phyloP scores from a whole-genome alignment of 2,888 invertebrate species.

The Eucera pruinosa region DNA sequence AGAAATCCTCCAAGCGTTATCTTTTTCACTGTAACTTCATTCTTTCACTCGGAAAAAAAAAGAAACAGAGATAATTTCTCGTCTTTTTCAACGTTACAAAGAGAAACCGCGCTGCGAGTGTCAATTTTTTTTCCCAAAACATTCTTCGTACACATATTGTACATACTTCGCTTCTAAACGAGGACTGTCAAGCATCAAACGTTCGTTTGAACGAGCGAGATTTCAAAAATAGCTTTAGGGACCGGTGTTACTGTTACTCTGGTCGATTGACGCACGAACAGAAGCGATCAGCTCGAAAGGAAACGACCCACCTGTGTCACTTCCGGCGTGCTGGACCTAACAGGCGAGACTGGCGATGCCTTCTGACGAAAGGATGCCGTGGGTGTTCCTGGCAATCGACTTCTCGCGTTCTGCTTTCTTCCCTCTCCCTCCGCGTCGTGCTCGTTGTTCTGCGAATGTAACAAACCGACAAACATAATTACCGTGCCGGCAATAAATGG shows the following conservation, averaged over 20 bases:
- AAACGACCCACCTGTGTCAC: slow-evolving; percentile 83
- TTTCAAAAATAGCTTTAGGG: neutral
- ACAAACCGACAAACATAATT: no score
- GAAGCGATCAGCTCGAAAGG: neutral
- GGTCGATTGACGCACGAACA: neutral
- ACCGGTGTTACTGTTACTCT: neutral
- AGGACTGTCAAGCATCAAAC: neutral
- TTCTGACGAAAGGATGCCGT: slow-evolving; percentile 68
- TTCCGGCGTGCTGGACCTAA: slow-evolving; percentile 83
- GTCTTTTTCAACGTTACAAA: no score
- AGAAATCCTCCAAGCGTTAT: no score
- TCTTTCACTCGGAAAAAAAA: no score
- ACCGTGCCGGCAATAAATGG: no score
- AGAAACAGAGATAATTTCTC: no score
- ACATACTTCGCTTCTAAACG: no score
- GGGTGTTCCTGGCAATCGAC: slow-evolving; percentile 59
- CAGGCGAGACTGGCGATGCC: slow-evolving; percentile 76
- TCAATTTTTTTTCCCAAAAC: no score
- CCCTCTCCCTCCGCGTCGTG: slow-evolving; percentile 66
- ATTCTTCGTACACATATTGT: no score
- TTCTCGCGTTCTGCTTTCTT: slow-evolving; percentile 47
- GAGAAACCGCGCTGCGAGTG: no score
- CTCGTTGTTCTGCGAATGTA: slow-evolving; percentile 58
- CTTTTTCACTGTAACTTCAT: no score
- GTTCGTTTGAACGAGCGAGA: neutral